Evolutionary conservation across 1,140 invertebrate species (phyloP).

Genomic region (Belonocnema kinseyi): DNA sequence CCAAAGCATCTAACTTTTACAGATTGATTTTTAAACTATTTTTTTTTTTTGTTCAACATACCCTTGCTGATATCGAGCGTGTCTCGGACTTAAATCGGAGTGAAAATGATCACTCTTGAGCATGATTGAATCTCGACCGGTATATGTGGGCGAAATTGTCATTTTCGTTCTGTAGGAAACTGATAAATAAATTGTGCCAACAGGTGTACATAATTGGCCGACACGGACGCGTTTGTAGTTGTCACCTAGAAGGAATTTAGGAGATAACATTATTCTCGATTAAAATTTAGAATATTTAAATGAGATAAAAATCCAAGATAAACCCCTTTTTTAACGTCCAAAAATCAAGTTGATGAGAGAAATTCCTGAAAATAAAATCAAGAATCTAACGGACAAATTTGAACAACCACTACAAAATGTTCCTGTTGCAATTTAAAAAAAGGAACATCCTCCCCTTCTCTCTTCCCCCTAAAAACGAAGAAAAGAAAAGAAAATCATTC

Average conservation of each 20-base stretch:
- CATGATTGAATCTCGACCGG: constrained; percentile 84
- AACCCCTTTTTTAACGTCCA: too few relatives aligned
- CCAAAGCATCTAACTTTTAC: too few relatives aligned
- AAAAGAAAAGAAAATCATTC: too few relatives aligned
- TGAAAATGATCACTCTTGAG: constrained; percentile 94
- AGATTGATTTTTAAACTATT: too few relatives aligned
- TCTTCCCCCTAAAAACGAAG: too few relatives aligned
- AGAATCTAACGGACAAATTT: too few relatives aligned
- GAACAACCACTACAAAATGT: too few relatives aligned
- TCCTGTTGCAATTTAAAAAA: too few relatives aligned
- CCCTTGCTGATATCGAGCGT: constrained; percentile 79
- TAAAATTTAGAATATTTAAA: background rate
- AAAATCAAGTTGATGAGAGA: too few relatives aligned
- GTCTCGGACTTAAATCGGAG: constrained; percentile 83
- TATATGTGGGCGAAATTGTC: constrained; percentile 89
- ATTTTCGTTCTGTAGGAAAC: constrained; percentile 92
- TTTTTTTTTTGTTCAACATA: constrained; percentile 62
- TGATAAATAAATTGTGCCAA: constrained; percentile 86
- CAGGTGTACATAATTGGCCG: constrained; percentile 88
- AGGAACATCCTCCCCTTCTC: too few relatives aligned
- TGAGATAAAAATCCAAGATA: too few relatives aligned
- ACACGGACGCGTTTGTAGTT: constrained; percentile 86
- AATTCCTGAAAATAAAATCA: too few relatives aligned
- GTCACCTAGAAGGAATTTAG: constrained; percentile 74
- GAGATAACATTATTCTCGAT: constrained; percentile 47